Conservation (phyloP, 2,888 invertebrate species). For the Hermaeophaga mercurialis region DNA sequence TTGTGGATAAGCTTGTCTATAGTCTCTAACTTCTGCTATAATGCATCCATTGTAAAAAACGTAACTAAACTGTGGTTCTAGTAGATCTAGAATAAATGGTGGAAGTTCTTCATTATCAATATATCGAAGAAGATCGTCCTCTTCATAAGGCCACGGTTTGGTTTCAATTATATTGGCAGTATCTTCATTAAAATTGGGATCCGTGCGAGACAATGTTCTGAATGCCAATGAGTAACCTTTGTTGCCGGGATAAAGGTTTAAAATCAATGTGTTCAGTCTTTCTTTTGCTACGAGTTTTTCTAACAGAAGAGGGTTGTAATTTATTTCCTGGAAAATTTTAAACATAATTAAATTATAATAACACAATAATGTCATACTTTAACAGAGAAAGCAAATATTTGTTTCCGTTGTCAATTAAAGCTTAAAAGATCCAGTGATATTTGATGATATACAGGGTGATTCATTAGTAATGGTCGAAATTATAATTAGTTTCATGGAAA, state of each 20-base stretch:
- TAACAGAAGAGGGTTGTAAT: conserved; percentile 74
- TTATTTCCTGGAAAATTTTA: conserved; percentile 60
- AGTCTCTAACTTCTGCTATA: conserved; percentile 89
- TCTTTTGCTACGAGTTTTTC: conserved; percentile 85
- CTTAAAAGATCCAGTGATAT: too few species aligned
- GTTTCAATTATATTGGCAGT: conserved; percentile 72
- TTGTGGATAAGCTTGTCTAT: conserved; percentile 78
- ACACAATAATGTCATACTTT: too few species aligned
- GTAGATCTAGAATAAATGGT: conserved; percentile 80
- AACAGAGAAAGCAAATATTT: too few species aligned
- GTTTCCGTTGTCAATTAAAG: too few species aligned
- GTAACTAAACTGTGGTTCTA: conserved; percentile 82
- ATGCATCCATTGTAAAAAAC: conserved; percentile 92
- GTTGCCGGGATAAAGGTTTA: conserved; percentile 90
- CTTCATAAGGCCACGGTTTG: conserved; percentile 85
- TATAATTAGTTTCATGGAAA: too few species aligned
- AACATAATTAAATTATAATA: not conserved
- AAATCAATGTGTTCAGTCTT: conserved; percentile 84
- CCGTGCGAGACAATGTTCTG: conserved; percentile 50
- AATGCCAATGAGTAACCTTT: conserved; percentile 79
- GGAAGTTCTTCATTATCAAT: conserved; percentile 78
- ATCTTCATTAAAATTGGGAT: conserved; percentile 59
- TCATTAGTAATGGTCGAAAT: too few species aligned
- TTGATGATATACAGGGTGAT: too few species aligned
- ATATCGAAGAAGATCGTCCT: conserved; percentile 84